Percentiles rank a stretch among this genome's conserved stretches.
phyloP scores from a whole-genome alignment of 2,888 invertebrate genomes.

The Callinectes sapidus region DNA sequence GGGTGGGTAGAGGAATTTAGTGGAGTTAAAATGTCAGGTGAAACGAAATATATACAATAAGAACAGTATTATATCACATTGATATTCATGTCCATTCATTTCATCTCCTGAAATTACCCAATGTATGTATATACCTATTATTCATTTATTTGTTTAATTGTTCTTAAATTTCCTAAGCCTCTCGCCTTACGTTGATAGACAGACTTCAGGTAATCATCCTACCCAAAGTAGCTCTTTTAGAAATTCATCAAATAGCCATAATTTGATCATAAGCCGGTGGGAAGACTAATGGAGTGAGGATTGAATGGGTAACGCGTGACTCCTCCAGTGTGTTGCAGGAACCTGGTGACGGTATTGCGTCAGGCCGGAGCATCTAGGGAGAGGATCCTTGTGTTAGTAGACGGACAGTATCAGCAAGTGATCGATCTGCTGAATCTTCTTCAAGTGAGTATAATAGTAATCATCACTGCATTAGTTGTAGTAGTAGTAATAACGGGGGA shows the following conservation, averaged over 20 bases:
- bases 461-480: too few relatives aligned
- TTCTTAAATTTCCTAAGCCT: too few relatives aligned
- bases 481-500: too few relatives aligned
- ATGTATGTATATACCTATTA: too few relatives aligned
- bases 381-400: constrained; percentile 53
- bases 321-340: constrained; percentile 10
- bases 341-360: constrained; percentile 55
- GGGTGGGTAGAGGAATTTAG: not conserved
- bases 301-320: not conserved
- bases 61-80: not conserved
- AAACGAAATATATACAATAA: not conserved
- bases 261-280: too few relatives aligned
- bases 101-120: too few relatives aligned
- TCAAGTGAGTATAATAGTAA: constrained; percentile 32
- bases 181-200: too few relatives aligned
- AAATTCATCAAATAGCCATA: too few relatives aligned
- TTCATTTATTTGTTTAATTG: too few relatives aligned
- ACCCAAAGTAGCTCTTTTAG: too few relatives aligned
- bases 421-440: constrained; percentile 49
- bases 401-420: constrained; percentile 56
- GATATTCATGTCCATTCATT: not conserved
- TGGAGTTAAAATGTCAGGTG: not conserved
- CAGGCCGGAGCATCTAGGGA: constrained; percentile 54
- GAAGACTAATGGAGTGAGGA: not conserved
- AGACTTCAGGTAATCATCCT: too few relatives aligned